Base-by-base conservation (phyloP, 2,113 vertebrate species). In the Euleptes europaea region DNA sequence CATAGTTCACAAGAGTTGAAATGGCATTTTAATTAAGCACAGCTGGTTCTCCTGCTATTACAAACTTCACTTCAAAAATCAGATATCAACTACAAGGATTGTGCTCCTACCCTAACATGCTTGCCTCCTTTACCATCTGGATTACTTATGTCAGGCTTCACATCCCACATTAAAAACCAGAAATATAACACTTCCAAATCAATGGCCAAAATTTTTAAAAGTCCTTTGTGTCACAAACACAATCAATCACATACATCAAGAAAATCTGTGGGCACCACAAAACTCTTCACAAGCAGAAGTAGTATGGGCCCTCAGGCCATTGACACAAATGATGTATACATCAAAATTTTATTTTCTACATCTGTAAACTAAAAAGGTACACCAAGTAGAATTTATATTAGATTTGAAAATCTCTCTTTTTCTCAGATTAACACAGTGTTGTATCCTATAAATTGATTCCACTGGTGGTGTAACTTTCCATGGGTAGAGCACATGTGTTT, bases 1-100 rank as follows among this genome's bases (percentile, higher is more conserved):
- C 54, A 75, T 3, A 78, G 66, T 66, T 70, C 74, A 17, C 23
- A 54, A 35, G 17, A 15, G 11, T 33, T 69, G 44, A 54, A 78
- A n/a, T 42, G 35, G 28, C 75, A 78, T 84, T 78, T 84, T 84
- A 78, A 84, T 78, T 40, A 71, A 78, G 38, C 19, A 3, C 28
- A 78, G 81, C 35, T n/a, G 28, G 17, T 49, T 78, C 31, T 44
- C 28, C 47, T 73, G 28, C 49, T 63, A 31, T 33, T 70, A 33
- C 28, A 71, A 66, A 60, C 54, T 71, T 78, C 75, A 23, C 54
- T 70, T 60, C 28, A 70, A 74, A 44, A 84, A 57, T 33, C 35
- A 78, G 49, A 7, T 8, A 70, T 54, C 74, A 44, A 10, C 33
- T n/a, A 26, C 65, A 78, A 57, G 70, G 8, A 42, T 71, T 70